phyloP scores from a whole-genome alignment of 2,888 invertebrate genomes.

The Odontocolon sp. region DNA sequence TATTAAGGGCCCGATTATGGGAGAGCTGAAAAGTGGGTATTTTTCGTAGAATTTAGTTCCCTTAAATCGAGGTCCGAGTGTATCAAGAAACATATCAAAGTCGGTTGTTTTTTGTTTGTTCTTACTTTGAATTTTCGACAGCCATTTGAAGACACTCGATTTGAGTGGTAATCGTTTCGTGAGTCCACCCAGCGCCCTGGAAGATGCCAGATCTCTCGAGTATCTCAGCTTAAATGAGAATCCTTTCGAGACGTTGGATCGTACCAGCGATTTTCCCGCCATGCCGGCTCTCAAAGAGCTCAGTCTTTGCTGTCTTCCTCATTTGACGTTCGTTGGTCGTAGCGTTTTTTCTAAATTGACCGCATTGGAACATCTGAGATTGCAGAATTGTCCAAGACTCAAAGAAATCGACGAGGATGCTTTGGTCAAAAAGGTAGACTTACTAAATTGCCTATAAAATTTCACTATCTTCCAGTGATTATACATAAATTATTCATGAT shows the following conservation, averaged over 20 bases:
- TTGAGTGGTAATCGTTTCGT: slow-evolving; percentile 86
- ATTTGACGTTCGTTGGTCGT: slow-evolving; percentile 83
- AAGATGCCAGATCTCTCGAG: slow-evolving; percentile 84
- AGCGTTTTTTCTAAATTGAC: slow-evolving; percentile 83
- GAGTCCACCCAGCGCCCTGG: slow-evolving; percentile 84
- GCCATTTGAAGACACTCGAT: slow-evolving; percentile 85
- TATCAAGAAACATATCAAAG: too few relatives aligned
- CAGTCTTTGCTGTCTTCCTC: slow-evolving; percentile 86
- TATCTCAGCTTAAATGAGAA: slow-evolving; percentile 87
- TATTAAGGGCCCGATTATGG: too few relatives aligned
- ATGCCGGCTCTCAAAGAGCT: slow-evolving; percentile 85
- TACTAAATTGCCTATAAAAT: too few relatives aligned
- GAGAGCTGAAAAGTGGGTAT: too few relatives aligned
- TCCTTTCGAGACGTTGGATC: slow-evolving; percentile 84
- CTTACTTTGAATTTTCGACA: slow-evolving; percentile 30
- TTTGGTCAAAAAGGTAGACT: slow-evolving; percentile 80
- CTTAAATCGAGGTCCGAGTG: too few relatives aligned
- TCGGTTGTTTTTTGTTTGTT: not conserved
- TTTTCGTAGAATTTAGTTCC: too few relatives aligned
- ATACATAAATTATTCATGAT: too few relatives aligned
- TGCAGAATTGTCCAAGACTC: slow-evolving; percentile 86
- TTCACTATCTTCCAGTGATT: too few relatives aligned
- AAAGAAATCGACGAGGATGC: slow-evolving; percentile 84
- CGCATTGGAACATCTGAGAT: slow-evolving; percentile 83
- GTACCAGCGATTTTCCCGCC: slow-evolving; percentile 83